Base-by-base conservation (phyloP, 1,140 invertebrate genomes). In the Sitophilus oryzae region DNA sequence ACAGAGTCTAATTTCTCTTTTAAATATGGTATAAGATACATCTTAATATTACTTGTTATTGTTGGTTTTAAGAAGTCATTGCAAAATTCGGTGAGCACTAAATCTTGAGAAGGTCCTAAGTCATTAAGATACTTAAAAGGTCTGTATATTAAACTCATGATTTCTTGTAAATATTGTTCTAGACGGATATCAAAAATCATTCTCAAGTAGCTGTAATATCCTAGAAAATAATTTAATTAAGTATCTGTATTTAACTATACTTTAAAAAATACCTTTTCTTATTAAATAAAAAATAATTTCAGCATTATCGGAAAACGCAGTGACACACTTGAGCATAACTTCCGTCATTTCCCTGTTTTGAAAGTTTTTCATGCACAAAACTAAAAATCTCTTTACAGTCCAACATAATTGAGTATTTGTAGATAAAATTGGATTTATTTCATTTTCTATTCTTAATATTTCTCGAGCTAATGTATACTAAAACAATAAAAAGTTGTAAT, bases 201-300 rank as follows among this genome's bases (percentile, higher is more conserved):
- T 55, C 84, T 77, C 54, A 94, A 68, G 62, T 84, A 79, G 37
- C 76, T 73, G 66, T 91, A 93, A 68, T 91, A 95, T 52, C 81
- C 80, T 77, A 65, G 40, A 71, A 68, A 59, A 66, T 25, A 47
- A 36, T 42, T 40, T 51, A 19, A 55, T 59, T 16, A 47, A 59
- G 20, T 14, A 42, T 19, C 40, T 36, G 42, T 1, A 9, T 35
- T 19, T 2, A 16, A 44, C 22, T 47, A 30, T 46, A 6, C 19
- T 38, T 19, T 22, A 44, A 49, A 37, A 40, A 22, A 50, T 47
- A 62, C 64, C 60, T 54, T 66, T 63, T 34, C 43, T 56, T 23
- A 64, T 62, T 19, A 67, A 48, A 58, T 63, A 65, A 43, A 54
- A 59, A 22, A 60, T 49, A 42, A 58, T 60, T 16, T 58, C 42